Percentiles rank a stretch among this genome's conserved stretches.
Evolutionary conservation across 2,888 invertebrate genomes (phyloP).

Genomic region (Caenorhabditis japonica): DNA sequence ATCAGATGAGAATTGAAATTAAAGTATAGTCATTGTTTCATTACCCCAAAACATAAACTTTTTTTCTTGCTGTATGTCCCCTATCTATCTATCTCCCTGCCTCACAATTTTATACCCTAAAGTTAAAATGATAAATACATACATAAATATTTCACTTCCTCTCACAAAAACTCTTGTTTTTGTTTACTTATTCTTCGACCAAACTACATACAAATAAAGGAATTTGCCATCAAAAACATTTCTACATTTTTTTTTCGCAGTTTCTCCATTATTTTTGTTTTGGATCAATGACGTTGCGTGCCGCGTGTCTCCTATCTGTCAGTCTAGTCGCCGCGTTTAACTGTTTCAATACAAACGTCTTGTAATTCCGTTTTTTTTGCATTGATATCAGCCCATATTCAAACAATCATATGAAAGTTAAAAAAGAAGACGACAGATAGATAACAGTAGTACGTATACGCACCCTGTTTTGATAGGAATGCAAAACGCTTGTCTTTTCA

Average conservation of each 20-base stretch:
- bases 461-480: slow-evolving; percentile 32
- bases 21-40: slow-evolving; percentile 4
- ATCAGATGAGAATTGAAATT: slow-evolving; percentile 13
- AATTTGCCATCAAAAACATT: no score
- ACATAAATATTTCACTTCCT: no score
- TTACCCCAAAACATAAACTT: slow-evolving; percentile 4
- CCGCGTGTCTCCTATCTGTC: slow-evolving; percentile 28
- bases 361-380: slow-evolving; percentile 37
- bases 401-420: slow-evolving; percentile 42
- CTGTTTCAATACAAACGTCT: slow-evolving; percentile 28
- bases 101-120: no score
- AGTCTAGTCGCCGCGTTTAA: slow-evolving; percentile 27
- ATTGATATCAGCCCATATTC: slow-evolving; percentile 40
- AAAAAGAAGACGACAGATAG: slow-evolving; percentile 20
- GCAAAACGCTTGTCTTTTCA: slow-evolving; percentile 7
- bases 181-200: no score
- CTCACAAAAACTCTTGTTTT: no score
- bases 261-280: neutral
- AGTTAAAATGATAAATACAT: no score
- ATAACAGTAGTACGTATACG: slow-evolving; percentile 15
- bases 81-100: no score
- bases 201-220: no score
- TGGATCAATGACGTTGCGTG: slow-evolving; percentile 5
- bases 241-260: no score
- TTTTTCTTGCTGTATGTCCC: no score